Percentiles rank a stretch among this genome's conserved stretches.
Conservation (phyloP, 1,140 invertebrate genomes). For the Philopotamus ludificatus region DNA sequence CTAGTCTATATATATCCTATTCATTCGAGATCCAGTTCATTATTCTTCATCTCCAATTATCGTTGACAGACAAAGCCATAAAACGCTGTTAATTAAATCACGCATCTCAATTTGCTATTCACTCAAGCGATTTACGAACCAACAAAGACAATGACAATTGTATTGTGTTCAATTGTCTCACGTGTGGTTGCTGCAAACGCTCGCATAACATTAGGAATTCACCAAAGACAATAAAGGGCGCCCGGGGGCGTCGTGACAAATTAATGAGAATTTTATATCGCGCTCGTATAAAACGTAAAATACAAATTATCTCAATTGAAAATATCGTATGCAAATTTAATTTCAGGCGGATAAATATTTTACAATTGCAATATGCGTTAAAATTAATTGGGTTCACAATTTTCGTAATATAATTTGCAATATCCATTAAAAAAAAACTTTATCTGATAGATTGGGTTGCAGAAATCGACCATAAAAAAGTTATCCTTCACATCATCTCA, state of each 20-base stretch:
- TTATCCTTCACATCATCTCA: slow-evolving; percentile 11
- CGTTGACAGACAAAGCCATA: neutral
- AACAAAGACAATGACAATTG: slow-evolving; percentile 2
- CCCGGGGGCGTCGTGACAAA: too few relatives aligned
- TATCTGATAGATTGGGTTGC: slow-evolving; percentile 26
- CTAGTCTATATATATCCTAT: too few relatives aligned
- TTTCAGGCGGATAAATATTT: neutral
- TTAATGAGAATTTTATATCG: too few relatives aligned
- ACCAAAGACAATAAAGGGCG: too few relatives aligned
- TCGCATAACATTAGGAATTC: neutral
- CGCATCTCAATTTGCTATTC: slow-evolving; percentile 14
- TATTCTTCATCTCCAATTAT: neutral
- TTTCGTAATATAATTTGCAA: slow-evolving; percentile 22
- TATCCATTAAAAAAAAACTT: slow-evolving; percentile 23
- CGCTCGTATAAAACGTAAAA: too few relatives aligned
- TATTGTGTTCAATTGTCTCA: slow-evolving; percentile 11
- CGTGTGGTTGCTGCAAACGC: neutral
- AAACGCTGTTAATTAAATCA: slow-evolving; percentile 16
- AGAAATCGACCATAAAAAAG: slow-evolving; percentile 20
- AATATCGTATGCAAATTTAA: too few relatives aligned
- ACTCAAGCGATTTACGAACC: neutral
- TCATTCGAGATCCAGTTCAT: too few relatives aligned
- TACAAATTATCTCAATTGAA: too few relatives aligned
- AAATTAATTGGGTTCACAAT: too few relatives aligned
- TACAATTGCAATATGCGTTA: neutral